phyloP scores from a whole-genome alignment of 2,888 invertebrate species.

The Chaitophorus viminalis region DNA sequence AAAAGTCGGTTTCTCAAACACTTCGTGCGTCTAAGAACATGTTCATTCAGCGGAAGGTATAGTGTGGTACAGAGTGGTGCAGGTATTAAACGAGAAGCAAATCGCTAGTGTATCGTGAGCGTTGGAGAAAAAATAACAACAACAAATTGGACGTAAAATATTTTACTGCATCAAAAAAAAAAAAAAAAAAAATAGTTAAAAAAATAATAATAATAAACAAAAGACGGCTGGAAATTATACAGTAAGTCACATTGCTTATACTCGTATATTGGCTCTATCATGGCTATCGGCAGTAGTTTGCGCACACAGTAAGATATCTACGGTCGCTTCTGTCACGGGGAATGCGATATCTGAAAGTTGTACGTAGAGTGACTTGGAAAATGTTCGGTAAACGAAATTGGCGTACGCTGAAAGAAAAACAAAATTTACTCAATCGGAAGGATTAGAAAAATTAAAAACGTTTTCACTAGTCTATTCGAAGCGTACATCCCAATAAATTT shows the following conservation, averaged over 20 bases:
- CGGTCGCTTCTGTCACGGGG: constrained; percentile 38
- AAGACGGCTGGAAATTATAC: not conserved
- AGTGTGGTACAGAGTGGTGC: too few species aligned
- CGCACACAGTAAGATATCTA: not conserved
- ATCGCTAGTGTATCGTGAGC: not conserved
- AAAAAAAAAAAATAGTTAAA: constrained; percentile 14
- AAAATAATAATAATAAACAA: too few species aligned
- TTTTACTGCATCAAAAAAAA: constrained; percentile 32
- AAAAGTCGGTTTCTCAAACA: not conserved
- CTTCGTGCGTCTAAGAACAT: not conserved
- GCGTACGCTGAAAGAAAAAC: constrained; percentile 58
- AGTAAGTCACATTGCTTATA: not conserved
- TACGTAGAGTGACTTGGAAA: constrained; percentile 47
- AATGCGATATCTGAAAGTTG: constrained; percentile 51
- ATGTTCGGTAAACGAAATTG: constrained; percentile 47
- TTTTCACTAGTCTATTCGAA: too few species aligned
- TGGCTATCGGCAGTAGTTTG: constrained; percentile 14
- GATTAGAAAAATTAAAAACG: constrained; percentile 8
- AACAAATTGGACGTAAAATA: constrained; percentile 15
- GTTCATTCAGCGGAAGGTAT: not conserved
- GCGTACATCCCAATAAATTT: too few species aligned
- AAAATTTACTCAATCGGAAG: constrained; percentile 48
- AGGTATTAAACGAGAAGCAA: not conserved
- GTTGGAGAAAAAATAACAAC: constrained; percentile 17
- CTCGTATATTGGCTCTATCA: not conserved